phyloP scores from a whole-genome alignment of 30 jellyfish, hydroid and myxozoan genomes.

The Hydra vulgaris region DNA sequence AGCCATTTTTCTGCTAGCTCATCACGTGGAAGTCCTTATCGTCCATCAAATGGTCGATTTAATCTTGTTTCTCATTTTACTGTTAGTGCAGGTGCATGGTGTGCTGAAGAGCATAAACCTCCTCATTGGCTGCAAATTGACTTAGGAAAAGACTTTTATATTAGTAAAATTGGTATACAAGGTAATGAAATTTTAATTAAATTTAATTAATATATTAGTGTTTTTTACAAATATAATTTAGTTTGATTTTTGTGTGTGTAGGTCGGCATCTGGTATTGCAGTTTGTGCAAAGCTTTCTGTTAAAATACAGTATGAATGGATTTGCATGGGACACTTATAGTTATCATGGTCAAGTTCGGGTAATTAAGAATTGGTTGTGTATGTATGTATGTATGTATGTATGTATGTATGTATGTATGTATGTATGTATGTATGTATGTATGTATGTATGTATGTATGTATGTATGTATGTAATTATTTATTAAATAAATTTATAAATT shows the following conservation, averaged over 20 bases:
- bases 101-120: slow-evolving; percentile 35
- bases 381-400: no score
- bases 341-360: slow-evolving; percentile 29
- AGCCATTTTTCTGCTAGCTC: slow-evolving; percentile 33
- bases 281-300: slow-evolving; percentile 19
- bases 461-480: no score
- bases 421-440: no score
- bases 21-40: slow-evolving; percentile 12
- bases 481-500: no score
- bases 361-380: neutral
- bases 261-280: slow-evolving; percentile 26
- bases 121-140: slow-evolving; percentile 44
- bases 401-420: no score
- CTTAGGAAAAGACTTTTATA: slow-evolving; percentile 5
- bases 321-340: slow-evolving; percentile 31
- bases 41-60: slow-evolving; percentile 26
- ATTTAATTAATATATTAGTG: neutral
- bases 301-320: slow-evolving; percentile 37
- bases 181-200: neutral
- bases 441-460: no score
- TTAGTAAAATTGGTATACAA: slow-evolving; percentile 43
- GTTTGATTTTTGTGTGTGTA: neutral
- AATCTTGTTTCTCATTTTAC: slow-evolving; percentile 4
- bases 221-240: neutral
- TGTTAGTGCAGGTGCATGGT: slow-evolving; percentile 46